Evolutionary conservation across 2,113 vertebrate genomes (phyloP).

Genomic region (Lycocorax pyrrhopterus): DNA sequence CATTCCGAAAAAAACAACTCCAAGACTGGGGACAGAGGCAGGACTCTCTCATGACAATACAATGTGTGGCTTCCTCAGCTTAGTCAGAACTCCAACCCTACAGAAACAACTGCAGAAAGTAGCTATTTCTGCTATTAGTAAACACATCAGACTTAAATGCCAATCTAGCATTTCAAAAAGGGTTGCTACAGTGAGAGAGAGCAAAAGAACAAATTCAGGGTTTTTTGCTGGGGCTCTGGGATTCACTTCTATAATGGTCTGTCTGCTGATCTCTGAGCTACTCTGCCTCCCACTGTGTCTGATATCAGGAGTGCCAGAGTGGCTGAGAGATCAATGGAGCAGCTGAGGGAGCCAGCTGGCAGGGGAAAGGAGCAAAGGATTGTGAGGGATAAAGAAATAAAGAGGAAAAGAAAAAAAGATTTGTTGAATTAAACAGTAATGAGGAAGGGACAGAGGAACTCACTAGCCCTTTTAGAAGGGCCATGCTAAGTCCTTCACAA

Average conservation of each 20-base stretch:
- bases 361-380: constrained; percentile 44
- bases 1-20: not conserved
- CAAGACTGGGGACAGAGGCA: not conserved
- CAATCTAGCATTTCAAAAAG: not conserved
- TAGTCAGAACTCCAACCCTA: not conserved
- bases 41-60: not conserved
- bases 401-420: constrained; percentile 1
- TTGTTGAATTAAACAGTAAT: constrained; percentile 14
- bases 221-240: not conserved
- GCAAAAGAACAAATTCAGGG: not conserved
- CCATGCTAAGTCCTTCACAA: constrained; percentile 11
- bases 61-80: not conserved
- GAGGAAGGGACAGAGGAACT: not conserved
- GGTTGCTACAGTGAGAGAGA: not conserved
- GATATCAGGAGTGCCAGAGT: constrained; percentile 44
- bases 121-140: not conserved
- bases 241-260: constrained; percentile 12
- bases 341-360: constrained; percentile 60
- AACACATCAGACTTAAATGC: not conserved
- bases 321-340: constrained; percentile 58
- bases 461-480: constrained; percentile 3
- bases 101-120: not conserved
- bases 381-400: not conserved
- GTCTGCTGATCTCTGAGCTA: constrained; percentile 27
- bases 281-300: constrained; percentile 52